Conservation (phyloP, 2,113 vertebrate species). For the Acrocephalus kingi region DNA sequence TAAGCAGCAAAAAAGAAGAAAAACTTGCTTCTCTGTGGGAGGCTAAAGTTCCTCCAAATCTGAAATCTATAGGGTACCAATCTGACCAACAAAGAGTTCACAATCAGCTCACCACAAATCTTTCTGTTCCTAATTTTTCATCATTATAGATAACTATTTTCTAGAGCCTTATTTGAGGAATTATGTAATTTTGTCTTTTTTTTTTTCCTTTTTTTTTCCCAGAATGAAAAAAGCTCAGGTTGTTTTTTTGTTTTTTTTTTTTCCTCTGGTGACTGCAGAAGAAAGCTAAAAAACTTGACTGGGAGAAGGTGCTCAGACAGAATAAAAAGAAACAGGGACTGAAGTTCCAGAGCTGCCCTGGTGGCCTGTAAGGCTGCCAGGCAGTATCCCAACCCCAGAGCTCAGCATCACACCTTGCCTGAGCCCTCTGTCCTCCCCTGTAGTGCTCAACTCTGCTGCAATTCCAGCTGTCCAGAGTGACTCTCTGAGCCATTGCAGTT, state of each 20-base stretch:
- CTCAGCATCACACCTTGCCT: not conserved
- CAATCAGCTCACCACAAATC: not conserved
- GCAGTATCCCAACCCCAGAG: not conserved
- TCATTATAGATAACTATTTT: not conserved
- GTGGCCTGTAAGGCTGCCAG: not conserved
- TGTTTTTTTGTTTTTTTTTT: not conserved
- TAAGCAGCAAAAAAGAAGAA: not conserved
- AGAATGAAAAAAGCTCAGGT: no score
- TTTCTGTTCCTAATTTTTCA: not conserved
- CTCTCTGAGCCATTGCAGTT: not conserved
- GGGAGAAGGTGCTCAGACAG: not conserved
- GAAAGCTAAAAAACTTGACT: not conserved
- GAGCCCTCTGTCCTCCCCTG: not conserved
- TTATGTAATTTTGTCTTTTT: not conserved
- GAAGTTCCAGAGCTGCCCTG: not conserved
- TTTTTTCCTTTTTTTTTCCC: not conserved
- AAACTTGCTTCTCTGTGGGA: not conserved
- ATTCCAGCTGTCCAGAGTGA: not conserved
- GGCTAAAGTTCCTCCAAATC: not conserved
- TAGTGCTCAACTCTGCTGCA: not conserved
- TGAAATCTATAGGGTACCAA: not conserved
- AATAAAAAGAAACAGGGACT: not conserved
- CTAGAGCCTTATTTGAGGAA: not conserved
- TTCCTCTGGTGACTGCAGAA: not conserved
- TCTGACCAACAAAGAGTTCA: not conserved